Base-by-base conservation (phyloP, 2,888 invertebrate genomes). In the Pelosia muscerda region DNA sequence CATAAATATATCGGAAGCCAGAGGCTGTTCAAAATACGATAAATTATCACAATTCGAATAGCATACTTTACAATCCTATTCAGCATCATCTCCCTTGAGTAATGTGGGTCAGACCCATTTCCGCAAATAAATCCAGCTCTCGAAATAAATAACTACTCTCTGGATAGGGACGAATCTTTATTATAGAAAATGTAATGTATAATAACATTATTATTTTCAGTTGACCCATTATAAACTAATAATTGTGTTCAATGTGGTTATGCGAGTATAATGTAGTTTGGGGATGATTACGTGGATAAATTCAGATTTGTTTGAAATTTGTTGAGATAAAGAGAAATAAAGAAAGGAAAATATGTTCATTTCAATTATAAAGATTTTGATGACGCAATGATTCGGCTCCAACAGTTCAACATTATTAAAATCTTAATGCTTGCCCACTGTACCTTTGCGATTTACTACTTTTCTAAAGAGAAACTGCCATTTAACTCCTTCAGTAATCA, bases 71-170 rank as follows among this genome's bases (percentile, higher is more conserved):
- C 86, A 90, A 86, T 90, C 87, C 89, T 86, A 90, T 90, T 90
- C 92, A 90, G 89, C 88, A 84, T 88, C 49, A 91, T 91, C 90
- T 92, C 90, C 90, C 91, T 88, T 92, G 92, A 92, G 89, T 92
- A 91, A 92, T 92, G 88, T 87, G 91, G 92, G 92, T 92, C 89
- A 86, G 88, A 86, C 90, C 91, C 90, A 88, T 90, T 91, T 90
- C 91, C 90, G 90, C 89, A 90, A 90, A 93, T 92, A 93, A 92
- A 92, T 92, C 91, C 90, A 86, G 84, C 86, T 86, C 86, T 90
- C 89, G 90, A 91, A 90, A 91, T 92, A 92, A 92, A 92, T 92
- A 92, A 91, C 89, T 89, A 86, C 87, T 85, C 84, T 68, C 77
- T 81, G 75, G 70, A 53, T 61, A 77, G 79, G 76, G 75, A 72